Base-by-base conservation (phyloP, 2,113 vertebrate genomes). In the Sturnus vulgaris region DNA sequence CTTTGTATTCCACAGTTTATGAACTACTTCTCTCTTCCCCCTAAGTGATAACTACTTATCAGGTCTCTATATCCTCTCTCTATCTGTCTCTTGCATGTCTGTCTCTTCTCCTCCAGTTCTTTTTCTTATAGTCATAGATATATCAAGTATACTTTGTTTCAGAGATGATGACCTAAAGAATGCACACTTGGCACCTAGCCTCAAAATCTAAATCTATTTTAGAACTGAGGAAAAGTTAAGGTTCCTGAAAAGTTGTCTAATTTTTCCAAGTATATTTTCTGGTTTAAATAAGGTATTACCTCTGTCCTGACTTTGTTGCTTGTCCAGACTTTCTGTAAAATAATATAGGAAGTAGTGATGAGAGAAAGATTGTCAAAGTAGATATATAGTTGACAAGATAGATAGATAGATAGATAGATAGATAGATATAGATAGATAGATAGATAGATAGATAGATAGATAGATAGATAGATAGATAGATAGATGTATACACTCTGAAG, bases 391-490 rank as follows among this genome's bases (percentile, higher is more conserved):
- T 64, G 11, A 25, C 25, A 50, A 52, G 47, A 47, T 47, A 46
- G 44, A 46, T 21, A 46, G 44, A 46, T 46, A 37, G 37, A 37
- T 37, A 37, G 37, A 37, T 37, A 37, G 46, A 49, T 13, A 49
- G 49, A 50, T 50, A 50, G 49, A 15, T 25, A 24, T 25, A 24
- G 49, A 50, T 27, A 22, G 4, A 56, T 8, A 21, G 2, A 27
- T 2, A 31, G 1, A 28, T 8, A 23, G 2, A 31, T 1, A 9
- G 1, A 37, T 5, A 49, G 49, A 50, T 50, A 50, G 49, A 15
- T n/a, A n/a, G 49, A 50, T 27, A 22, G 4, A 56, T 8, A 21
- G 2, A 27, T 2, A 31, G 1, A 28, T 8, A 23, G 2, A 31
- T 1, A 9, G 1, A 37, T 5, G 8, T 1, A 40, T 12, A 4